A percentile compares a stretch with the other conserved stretches of the same genome.
phyloP scores from a whole-genome alignment of 2,113 vertebrate genomes.

The Mystacornis crossleyi region DNA sequence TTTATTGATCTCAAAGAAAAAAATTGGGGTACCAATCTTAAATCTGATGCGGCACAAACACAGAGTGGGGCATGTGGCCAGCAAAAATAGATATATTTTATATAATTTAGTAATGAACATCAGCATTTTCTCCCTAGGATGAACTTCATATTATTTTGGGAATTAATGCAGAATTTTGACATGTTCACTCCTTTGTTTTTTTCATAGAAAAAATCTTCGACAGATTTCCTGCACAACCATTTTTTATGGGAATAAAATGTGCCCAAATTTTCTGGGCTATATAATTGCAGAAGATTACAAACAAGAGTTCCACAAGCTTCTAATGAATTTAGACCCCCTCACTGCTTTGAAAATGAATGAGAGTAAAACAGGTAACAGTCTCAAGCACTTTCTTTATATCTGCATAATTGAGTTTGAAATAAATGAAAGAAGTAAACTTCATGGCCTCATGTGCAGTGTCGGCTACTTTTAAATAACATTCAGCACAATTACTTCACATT shows the following conservation, averaged over 20 bases:
- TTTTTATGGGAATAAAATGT: background rate
- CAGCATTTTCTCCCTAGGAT: background rate
- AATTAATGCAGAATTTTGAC: background rate
- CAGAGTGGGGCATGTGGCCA: background rate
- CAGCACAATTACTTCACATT: background rate
- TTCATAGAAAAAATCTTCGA: background rate
- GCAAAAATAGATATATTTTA: background rate
- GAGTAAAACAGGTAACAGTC: conserved; percentile 6
- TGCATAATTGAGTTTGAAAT: conserved; percentile 12
- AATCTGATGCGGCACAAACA: background rate
- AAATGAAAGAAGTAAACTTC: background rate
- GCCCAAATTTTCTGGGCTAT: background rate
- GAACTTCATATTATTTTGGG: background rate
- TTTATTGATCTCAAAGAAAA: background rate
- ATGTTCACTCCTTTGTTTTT: background rate
- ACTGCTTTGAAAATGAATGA: background rate
- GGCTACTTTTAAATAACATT: conserved; percentile 5
- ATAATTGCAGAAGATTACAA: background rate
- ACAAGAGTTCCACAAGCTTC: background rate
- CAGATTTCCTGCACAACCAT: background rate
- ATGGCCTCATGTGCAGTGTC: background rate
- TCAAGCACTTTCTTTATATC: background rate
- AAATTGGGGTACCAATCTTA: background rate
- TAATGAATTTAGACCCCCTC: background rate
- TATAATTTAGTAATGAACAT: background rate